Percentiles rank a stretch among this genome's conserved stretches.
Conservation (phyloP, 1,140 invertebrate species). For the Druon quercuslanigerum region DNA sequence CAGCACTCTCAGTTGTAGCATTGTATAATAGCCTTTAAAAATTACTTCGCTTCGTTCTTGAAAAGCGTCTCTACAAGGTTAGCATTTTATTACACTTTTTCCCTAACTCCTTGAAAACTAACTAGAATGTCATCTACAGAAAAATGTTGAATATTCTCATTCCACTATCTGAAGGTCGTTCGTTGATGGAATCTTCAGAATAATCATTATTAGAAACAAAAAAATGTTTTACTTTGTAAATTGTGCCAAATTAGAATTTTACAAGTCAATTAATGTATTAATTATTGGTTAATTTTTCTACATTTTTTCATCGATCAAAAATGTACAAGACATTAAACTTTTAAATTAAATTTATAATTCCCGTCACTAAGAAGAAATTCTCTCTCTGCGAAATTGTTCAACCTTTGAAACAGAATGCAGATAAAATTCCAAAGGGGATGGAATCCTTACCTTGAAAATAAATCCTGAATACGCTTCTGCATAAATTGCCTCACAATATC, state of each 20-base stretch:
- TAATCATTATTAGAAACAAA: neutral
- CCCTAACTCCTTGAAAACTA: neutral
- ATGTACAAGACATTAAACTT: neutral
- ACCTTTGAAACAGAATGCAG: slow-evolving; percentile 13
- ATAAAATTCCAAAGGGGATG: slow-evolving; percentile 6
- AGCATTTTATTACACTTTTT: neutral
- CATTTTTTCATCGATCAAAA: too few species aligned
- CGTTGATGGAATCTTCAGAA: neutral
- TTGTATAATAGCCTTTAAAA: slow-evolving; percentile 7
- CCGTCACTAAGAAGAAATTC: neutral
- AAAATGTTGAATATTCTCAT: slow-evolving; percentile 17
- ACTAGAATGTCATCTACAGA: slow-evolving; percentile 6
- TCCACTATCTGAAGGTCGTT: neutral
- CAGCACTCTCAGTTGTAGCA: neutral
- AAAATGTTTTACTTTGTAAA: neutral
- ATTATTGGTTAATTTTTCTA: too few species aligned
- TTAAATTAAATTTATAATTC: neutral
- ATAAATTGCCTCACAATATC: slow-evolving; percentile 15
- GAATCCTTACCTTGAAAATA: slow-evolving; percentile 1
- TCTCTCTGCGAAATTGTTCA: slow-evolving; percentile 13
- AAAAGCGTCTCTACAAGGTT: neutral
- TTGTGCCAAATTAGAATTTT: neutral
- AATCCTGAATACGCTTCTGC: slow-evolving; percentile 8
- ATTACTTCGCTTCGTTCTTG: neutral
- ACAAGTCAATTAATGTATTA: too few species aligned